Base-by-base conservation (phyloP, 2,797 vertebrate species). In the Aulostomus chinensis region DNA sequence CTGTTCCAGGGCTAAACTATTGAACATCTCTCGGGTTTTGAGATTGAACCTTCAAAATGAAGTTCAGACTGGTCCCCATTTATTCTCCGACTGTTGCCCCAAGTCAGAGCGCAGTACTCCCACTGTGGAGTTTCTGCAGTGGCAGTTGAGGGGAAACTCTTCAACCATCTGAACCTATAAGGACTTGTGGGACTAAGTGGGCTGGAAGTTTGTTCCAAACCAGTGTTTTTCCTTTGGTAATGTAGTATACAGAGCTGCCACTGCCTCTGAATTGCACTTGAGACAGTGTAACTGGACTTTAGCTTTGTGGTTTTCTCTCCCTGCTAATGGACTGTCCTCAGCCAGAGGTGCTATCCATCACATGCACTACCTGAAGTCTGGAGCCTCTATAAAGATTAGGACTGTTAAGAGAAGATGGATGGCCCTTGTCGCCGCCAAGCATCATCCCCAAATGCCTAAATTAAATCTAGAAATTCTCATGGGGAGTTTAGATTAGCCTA, bases 341-440 rank as follows among this genome's bases (percentile, higher is more conserved):
- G 91, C 81, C 78, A 76, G 3, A 62, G 73, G 75, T 89, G 92
- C 73, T 85, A 94, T 95, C 93, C 92, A 93, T 97, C 94, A 96
- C 86, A 84, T 31, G 64, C 89, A 84, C 84, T 84, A 91, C 89
- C 91, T 91, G 87, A 88, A 90, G 84, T 92, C 88, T 78, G 85
- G 87, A 90, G 92, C 92, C 92, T 93, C 90, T 89, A 87, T 93
- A 94, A 93, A 94, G 94, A 95, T 96, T 92, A 94, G 88, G 86
- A 89, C 76, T 64, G 89, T 91, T 94, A 94, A 93, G 92, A 91
- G 76, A 94, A 96, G 94, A 97, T 91, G 91, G 93, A 96, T 96
- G 89, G 91, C 72, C 75, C 87, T 86, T 68, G 88, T 92, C 89
- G 88, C 86, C 62, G 84, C 78, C 85, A 86, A 89, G 90, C 90